A percentile compares a stretch with the other conserved stretches of the same genome.
phyloP scores from a whole-genome alignment of 2,113 vertebrate species.

The Tricholaema leucomelas region DNA sequence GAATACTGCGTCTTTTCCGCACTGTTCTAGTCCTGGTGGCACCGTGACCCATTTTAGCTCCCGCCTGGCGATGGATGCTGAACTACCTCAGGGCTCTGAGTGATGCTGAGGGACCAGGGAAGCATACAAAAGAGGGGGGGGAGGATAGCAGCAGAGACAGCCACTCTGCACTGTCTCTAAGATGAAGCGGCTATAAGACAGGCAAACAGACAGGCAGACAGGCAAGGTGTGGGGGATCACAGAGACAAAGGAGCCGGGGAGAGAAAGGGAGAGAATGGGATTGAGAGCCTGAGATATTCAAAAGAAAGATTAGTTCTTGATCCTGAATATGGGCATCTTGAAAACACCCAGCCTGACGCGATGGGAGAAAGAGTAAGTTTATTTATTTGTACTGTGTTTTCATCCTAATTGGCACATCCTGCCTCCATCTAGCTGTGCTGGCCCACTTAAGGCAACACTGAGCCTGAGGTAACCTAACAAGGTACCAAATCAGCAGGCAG shows the following conservation, averaged over 20 bases:
- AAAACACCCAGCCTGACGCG: conserved; percentile 3
- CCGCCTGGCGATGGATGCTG: neutral
- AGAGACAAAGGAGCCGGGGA: neutral
- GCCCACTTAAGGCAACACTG: conserved; percentile 24
- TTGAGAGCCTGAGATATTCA: neutral
- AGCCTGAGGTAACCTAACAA: conserved; percentile 48
- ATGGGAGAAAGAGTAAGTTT: neutral
- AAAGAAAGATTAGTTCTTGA: neutral
- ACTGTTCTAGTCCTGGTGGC: neutral
- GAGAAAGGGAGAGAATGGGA: neutral
- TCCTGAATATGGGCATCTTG: conserved; percentile 9
- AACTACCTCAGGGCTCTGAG: neutral
- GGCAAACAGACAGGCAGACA: neutral
- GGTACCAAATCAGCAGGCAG: conserved; percentile 52
- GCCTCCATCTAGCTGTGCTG: conserved; percentile 34
- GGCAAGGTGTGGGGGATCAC: neutral
- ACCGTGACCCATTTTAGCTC: neutral
- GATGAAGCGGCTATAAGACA: neutral
- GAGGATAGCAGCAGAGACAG: neutral
- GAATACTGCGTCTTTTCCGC: neutral
- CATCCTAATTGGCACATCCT: conserved; percentile 50
- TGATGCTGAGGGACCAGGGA: fast-evolving
- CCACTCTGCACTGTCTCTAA: neutral
- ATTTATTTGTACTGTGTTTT: conserved; percentile 53
- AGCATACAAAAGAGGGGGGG: neutral